Percentiles rank a stretch among this genome's conserved stretches.
phyloP scores from a whole-genome alignment of 2,797 vertebrate species.

The Amblyopsis hoosieri region DNA sequence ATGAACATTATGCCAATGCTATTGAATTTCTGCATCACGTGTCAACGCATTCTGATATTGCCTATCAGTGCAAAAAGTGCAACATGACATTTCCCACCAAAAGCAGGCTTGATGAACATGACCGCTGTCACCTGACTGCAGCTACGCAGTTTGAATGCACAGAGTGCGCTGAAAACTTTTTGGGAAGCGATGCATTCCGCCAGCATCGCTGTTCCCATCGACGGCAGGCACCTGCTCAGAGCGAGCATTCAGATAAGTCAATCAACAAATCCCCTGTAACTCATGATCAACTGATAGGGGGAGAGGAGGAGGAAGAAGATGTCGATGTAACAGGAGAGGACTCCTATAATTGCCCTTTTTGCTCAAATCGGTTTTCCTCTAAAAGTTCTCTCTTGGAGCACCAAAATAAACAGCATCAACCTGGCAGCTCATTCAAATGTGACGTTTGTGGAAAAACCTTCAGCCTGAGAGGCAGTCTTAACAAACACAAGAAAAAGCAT shows the following conservation, averaged over 20 bases:
- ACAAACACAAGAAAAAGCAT: slow-evolving; percentile 66
- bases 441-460: slow-evolving; percentile 73
- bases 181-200: slow-evolving; percentile 62
- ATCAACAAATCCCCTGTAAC: slow-evolving; percentile 12
- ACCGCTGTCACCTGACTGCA: slow-evolving; percentile 52
- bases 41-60: slow-evolving; percentile 56
- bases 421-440: slow-evolving; percentile 67
- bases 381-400: slow-evolving; percentile 73
- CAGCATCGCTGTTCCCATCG: slow-evolving; percentile 68
- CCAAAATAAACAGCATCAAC: slow-evolving; percentile 67
- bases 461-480: slow-evolving; percentile 63
- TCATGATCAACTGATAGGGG: slow-evolving; percentile 5
- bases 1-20: slow-evolving; percentile 59
- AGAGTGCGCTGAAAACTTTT: slow-evolving; percentile 68
- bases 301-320: slow-evolving; percentile 71
- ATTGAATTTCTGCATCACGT: slow-evolving; percentile 72
- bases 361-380: slow-evolving; percentile 71
- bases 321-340: slow-evolving; percentile 79
- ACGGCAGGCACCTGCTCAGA: slow-evolving; percentile 11
- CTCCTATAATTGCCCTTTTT: slow-evolving; percentile 67
- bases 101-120: slow-evolving; percentile 60
- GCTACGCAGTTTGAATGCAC: slow-evolving; percentile 72
- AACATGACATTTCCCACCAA: slow-evolving; percentile 55
- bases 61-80: slow-evolving; percentile 63
- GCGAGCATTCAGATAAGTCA: slow-evolving; percentile 17